Evolutionary conservation across 1,140 invertebrate species (phyloP), one percentile per base, ranked within the genome.

Genomic region (Caenorhabditis tropicalis): DNA sequence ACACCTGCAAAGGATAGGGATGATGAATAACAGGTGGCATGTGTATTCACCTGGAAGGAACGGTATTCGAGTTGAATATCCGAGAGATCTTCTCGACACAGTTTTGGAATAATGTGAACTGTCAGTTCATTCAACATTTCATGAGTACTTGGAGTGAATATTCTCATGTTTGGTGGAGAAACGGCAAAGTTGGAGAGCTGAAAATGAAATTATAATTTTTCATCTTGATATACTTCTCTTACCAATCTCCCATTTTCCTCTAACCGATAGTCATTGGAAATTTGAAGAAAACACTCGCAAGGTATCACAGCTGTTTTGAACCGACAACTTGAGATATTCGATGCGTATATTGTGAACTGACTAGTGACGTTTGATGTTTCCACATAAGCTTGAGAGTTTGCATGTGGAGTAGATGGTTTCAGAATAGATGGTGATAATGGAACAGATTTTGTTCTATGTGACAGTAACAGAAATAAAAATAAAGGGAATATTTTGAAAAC

Each of bases 281-380:
- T 39, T 65, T 84, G 70, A 21, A 49, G 46, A 33, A 79, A 58
- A 24, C 83, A 84, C 16, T 84, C 74, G 53, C 83, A 84, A 79
- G 83, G 83, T 49, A 84, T 58, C 21, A 80, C 70, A 43, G 83
- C 33, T 33, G 83, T 79, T 48, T 84, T 84, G 83, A 84, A 84
- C 24, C 39, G 83, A 48, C 83, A 84, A 39, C 43, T 58, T n/a
- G 83, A 74, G 33, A 46, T 43, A 58, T 84, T 84, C 65, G 65
- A 74, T 27, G 65, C 65, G 65, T 43, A 74, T 21, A 74, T 74
- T 24, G 65, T 74, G 15, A 74, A 74, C 36, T 74, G 65, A 46
- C 65, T 74, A 46, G 36, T 74, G 36, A 74, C 65, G 65, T 74
- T 43, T 43, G 65, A 74, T 43, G 65, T 74, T 24, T 74, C 65